A percentile compares a stretch with the other conserved stretches of the same genome.
Evolutionary conservation across 2,113 vertebrate species (phyloP).

Genomic region (Pontoporia blainvillei): DNA sequence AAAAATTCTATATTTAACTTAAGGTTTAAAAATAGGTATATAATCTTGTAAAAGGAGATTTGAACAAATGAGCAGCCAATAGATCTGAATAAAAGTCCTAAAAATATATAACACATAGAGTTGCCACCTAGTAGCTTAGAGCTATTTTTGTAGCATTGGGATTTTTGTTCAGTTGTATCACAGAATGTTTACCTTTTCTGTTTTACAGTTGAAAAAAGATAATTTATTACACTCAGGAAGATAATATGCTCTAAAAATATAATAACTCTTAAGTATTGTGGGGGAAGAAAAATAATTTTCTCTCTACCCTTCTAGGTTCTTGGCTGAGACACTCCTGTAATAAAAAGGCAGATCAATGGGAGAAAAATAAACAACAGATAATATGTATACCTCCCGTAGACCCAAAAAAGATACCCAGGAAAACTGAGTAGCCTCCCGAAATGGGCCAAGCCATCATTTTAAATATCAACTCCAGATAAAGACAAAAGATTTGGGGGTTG

Average conservation of each 20-base stretch:
- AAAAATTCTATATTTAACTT: not conserved
- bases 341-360: not conserved
- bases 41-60: not conserved
- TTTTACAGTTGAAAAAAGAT: not conserved
- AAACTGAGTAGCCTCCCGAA: not conserved
- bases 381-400: not conserved
- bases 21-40: not conserved
- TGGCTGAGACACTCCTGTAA: not conserved
- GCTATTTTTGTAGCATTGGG: not conserved
- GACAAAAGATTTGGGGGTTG: not conserved
- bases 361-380: not conserved
- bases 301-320: not conserved
- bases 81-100: not conserved
- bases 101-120: not conserved
- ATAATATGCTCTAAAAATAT: not conserved
- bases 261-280: not conserved
- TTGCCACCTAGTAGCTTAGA: not conserved
- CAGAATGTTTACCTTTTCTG: not conserved
- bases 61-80: not conserved
- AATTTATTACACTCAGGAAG: conserved; percentile 31
- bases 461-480: not conserved
- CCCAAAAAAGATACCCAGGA: not conserved
- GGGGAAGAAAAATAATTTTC: not conserved
- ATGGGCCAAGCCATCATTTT: not conserved
- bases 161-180: not conserved